phyloP scores from a whole-genome alignment of 2,797 vertebrate genomes.

The Sebastes itinus region DNA sequence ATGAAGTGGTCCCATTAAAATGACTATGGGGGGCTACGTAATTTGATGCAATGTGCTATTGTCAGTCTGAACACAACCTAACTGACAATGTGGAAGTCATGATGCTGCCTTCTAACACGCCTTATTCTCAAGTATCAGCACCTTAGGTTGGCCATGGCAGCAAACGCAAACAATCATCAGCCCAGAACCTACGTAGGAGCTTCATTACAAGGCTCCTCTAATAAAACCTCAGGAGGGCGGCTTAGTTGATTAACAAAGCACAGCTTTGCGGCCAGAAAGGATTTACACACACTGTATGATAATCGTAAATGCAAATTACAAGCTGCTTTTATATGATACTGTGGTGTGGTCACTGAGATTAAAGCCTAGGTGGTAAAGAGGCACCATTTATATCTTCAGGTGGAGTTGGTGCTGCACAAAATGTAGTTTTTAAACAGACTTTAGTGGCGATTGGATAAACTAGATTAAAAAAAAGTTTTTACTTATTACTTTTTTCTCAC shows the following conservation, averaged over 20 bases:
- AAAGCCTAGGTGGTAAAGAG: background rate
- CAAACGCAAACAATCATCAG: slow-evolving; percentile 39
- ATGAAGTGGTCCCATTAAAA: background rate
- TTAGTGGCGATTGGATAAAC: background rate
- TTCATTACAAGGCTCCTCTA: slow-evolving; percentile 19
- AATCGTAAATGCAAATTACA: slow-evolving; percentile 3
- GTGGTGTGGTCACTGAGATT: background rate
- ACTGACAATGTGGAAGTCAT: background rate
- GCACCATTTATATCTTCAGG: background rate
- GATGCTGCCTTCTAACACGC: background rate
- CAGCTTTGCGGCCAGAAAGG: background rate
- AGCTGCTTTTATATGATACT: background rate
- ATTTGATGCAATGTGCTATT: background rate
- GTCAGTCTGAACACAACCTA: background rate
- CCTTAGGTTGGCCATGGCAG: slow-evolving; percentile 18
- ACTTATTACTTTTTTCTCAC: background rate
- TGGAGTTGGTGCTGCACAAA: background rate
- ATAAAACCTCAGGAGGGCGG: slow-evolving; percentile 42
- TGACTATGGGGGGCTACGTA: background rate
- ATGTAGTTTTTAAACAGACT: background rate
- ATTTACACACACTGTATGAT: slow-evolving; percentile 19
- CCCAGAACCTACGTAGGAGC: background rate
- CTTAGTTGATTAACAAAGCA: slow-evolving; percentile 37
- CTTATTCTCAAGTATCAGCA: background rate
- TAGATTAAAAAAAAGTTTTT: background rate